Conservation (phyloP, 2,797 vertebrate species). For the Anabas testudineus region DNA sequence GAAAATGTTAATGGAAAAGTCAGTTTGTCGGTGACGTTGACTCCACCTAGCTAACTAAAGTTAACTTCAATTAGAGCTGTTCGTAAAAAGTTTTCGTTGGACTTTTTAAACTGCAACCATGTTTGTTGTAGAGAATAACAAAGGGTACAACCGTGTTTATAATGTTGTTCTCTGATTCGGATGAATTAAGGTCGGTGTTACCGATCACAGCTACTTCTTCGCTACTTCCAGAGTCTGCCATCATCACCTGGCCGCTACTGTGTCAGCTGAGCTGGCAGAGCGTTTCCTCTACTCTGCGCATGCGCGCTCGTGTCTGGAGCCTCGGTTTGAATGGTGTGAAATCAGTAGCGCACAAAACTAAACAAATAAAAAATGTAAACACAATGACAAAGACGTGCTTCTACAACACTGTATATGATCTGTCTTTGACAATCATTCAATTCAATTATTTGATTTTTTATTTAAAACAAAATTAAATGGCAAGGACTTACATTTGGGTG, state of each 20-base stretch:
- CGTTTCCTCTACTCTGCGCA: constrained; percentile 32
- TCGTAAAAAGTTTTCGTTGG: constrained; percentile 23
- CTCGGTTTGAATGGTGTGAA: neutral
- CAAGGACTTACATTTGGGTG: neutral
- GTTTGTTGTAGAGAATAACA: neutral
- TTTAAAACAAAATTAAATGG: neutral
- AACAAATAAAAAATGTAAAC: neutral
- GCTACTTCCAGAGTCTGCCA: constrained; percentile 81
- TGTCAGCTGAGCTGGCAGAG: constrained; percentile 74
- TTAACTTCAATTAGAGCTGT: constrained; percentile 33
- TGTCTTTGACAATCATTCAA: too few relatives aligned
- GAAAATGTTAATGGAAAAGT: constrained; percentile 12
- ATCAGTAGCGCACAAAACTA: neutral
- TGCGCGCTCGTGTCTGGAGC: too few relatives aligned
- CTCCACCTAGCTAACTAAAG: constrained; percentile 43
- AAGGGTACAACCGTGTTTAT: constrained; percentile 79
- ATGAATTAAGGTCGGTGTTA: constrained; percentile 81
- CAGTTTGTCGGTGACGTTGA: neutral
- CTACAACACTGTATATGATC: too few relatives aligned
- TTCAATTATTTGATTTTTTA: too few relatives aligned
- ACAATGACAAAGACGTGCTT: too few relatives aligned
- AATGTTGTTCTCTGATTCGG: constrained; percentile 83
- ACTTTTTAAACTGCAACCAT: neutral
- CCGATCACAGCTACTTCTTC: constrained; percentile 83
- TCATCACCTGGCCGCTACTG: constrained; percentile 57